Evolutionary conservation across 2,113 vertebrate species (phyloP), one percentile per base, ranked within the genome.

Genomic region (human (Homo sapiens)): DNA sequence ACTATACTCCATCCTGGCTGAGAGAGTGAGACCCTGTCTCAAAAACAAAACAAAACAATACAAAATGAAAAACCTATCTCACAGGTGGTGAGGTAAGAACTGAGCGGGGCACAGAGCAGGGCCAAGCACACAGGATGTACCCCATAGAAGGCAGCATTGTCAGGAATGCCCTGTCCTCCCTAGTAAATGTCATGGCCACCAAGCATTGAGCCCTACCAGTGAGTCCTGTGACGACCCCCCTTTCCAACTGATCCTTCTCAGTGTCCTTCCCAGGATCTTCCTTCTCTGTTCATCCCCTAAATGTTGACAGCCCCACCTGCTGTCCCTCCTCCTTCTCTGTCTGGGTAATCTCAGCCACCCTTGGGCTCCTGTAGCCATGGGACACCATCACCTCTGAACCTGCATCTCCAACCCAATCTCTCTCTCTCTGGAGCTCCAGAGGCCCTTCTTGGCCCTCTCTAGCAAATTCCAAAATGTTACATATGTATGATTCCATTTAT

Each of bases 91-190:
- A 66, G 14, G 70, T 12, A 3, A 16, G 12, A 72, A 48, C 27
- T 4, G 4, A 38, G 57, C 20, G 23, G 78, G 0, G 20, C 40
- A 30, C 23, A n/a, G 43, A 23, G 35, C 27, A 11, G 22, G 38
- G 50, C n/a, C 66, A 38, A 50, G 25, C 23, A n/a, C 2, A 1
- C 0, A 0, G 55, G 25, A 30, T 16, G 3, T 40, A 38, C 68
- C 35, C 52, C 40, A 1, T 0, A 4, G 38, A 35, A 12, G 32
- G n/a, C 22, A 2, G 12, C 9, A 0, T 2, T 13, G 2, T 38
- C 45, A 45, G 40, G 30, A 45, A 10, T 9, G 7, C 22, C 23
- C 40, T 10, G 27, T 55, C 38, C 32, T 73, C 61, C 75, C 72
- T 45, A 32, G 23, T 48, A 25, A 23, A 18, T 43, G 10, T 23